Base-by-base conservation (phyloP, 2,113 vertebrate genomes). In the Brachionichthys hirsutus region DNA sequence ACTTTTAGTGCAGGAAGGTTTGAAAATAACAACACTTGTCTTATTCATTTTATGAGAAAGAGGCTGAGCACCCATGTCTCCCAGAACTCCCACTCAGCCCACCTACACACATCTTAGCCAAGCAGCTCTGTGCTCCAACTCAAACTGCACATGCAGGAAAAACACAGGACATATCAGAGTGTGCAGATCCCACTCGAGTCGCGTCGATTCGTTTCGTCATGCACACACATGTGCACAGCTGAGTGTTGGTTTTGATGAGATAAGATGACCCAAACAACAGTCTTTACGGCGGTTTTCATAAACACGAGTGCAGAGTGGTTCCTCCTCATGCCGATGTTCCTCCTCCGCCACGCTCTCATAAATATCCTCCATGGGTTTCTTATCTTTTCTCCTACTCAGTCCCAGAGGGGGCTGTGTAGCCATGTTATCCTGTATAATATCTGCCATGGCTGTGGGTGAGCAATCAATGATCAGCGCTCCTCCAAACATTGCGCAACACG, bases 21-120 rank as follows among this genome's bases (percentile, higher is more conserved):
- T 15, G 51, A 52, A 64, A 47, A 40, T 42, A 49, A 66, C 67
- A 73, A 43, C 70, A 59, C 4, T 63, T 68, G 56, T 79, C 81
- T 86, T 82, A 61, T 69, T 78, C 60, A 34, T 61, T 75, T 78
- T 67, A 83, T 84, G 83, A 87, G 84, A 76, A 78, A 70, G 34
- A 75, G 65, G 73, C 81, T 70, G 7, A 77, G 73, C 80, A 63
- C 87, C 87, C 85, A 77, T 70, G 80, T 81, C 83, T 84, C 82
- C 84, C 71, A 48, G 63, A 46, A 80, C 83, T 79, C 87, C 87
- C 86, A 89, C 86, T 84, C 84, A 85, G 72, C 63, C 77, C 83
- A 77, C 86, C 88, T 81, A 88, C 85, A 60, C 85, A 80, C 86
- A 87, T 87, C 84, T 85, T 78, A 89, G 76, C 72, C 63, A 68